Conservation (phyloP, 2,797 vertebrate genomes). For the Falco novaeseelandiae region DNA sequence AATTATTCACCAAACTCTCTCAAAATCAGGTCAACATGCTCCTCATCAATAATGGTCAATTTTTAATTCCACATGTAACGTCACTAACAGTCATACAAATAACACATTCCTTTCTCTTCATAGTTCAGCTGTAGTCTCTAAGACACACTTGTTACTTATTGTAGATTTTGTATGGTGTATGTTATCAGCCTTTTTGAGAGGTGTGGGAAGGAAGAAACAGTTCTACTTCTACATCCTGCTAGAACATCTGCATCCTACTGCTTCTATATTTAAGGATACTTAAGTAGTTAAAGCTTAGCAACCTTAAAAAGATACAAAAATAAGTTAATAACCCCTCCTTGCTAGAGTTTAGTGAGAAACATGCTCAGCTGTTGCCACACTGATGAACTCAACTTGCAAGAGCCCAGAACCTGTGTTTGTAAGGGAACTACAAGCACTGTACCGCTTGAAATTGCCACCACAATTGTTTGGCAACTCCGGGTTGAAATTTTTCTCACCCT, state of each 20-base stretch:
- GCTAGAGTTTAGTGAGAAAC: background rate
- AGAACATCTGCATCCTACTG: background rate
- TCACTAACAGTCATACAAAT: background rate
- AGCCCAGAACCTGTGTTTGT: background rate
- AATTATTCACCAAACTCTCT: background rate
- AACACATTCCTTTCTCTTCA: background rate
- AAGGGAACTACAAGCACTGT: background rate
- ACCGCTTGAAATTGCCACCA: background rate
- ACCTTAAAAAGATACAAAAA: background rate
- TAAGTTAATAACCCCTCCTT: background rate
- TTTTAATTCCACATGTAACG: background rate
- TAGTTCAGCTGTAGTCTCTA: background rate
- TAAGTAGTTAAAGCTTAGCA: background rate
- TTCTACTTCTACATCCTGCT: background rate
- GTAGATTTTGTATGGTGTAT: too few relatives aligned
- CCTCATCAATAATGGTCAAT: background rate
- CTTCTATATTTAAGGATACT: background rate
- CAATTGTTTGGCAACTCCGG: background rate
- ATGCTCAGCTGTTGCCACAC: accelerated
- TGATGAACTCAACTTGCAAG: background rate
- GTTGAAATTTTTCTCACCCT: background rate
- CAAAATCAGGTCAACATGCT: background rate
- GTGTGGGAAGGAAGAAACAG: background rate
- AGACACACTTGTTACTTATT: background rate
- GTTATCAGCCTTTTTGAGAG: background rate